Base-by-base conservation (phyloP, 2,888 invertebrate genomes). In the Lepidonotus clava region DNA sequence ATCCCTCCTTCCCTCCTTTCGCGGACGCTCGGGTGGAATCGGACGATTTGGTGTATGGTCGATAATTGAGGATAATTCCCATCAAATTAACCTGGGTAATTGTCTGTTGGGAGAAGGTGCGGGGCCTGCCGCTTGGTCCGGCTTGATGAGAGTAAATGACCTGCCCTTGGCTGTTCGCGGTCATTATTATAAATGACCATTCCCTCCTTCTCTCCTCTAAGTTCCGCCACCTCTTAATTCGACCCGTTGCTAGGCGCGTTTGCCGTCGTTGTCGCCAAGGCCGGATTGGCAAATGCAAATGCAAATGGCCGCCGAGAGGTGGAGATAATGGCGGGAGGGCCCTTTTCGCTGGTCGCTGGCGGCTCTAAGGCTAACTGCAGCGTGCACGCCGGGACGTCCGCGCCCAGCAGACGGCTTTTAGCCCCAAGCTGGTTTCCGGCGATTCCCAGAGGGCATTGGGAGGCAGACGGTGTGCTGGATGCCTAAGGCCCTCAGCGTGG, bases 1-100 rank as follows among this genome's bases (percentile, higher is more conserved):
- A 8, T n/a, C n/a, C n/a, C n/a, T n/a, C n/a, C n/a, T n/a, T n/a
- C n/a, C n/a, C 46, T 11, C 8, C 46, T 71, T 71, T 38, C 38
- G 66, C 18, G 34, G 71, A 38, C 38, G 66, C 24, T 24, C 1
- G 66, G n/a, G 1, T 1, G 11, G n/a, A 1, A 66, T 32, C 32
- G 28, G 61, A 11, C 28, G 61, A 8, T 8, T 4, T 1, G 24
- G 61, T 61, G 28, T 14, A 32, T 61, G 28, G 24, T 28, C 28
- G 71, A 71, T 71, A 71, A 71, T 71, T 4, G 71, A 11, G 71
- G 36, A n/a, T 71, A 71, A 71, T 71, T 21, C 18, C 36, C 36
- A 5, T 34, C 71, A n/a, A 6, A 71, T 71, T 71, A 38, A 71
- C n/a, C 71, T 34, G 34, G 18, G 21, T 36, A 71, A 36, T 34